Evolutionary conservation across 2,888 invertebrate genomes (phyloP).

Genomic region (Copidosoma aretas): DNA sequence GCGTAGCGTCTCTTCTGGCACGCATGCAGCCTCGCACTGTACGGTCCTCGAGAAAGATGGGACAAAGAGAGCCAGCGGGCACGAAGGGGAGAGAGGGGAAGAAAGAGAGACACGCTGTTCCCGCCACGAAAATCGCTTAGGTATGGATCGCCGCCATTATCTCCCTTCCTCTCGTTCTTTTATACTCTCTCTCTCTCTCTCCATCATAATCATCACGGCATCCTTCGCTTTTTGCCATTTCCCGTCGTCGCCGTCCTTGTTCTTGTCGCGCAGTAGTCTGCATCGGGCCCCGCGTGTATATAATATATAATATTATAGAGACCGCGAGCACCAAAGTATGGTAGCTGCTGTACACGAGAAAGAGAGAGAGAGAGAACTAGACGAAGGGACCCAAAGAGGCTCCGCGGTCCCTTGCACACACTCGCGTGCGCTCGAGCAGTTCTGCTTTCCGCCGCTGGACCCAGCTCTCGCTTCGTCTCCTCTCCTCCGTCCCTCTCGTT

Average conservation of each 20-base stretch:
- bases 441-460: too few relatives aligned
- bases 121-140: conserved; percentile 60
- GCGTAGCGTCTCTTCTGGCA: too few relatives aligned
- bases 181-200: conserved; percentile 1
- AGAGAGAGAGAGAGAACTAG: background rate
- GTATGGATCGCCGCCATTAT: conserved; percentile 61
- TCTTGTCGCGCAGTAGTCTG: background rate
- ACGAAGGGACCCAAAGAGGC: conserved; percentile 1
- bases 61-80: conserved; percentile 5
- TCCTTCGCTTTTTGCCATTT: conserved; percentile 32
- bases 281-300: background rate
- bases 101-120: conserved; percentile 52
- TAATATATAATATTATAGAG: too few relatives aligned
- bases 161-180: conserved; percentile 42
- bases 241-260: conserved; percentile 17
- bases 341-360: conserved; percentile 1
- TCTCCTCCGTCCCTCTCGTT: background rate
- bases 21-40: too few relatives aligned
- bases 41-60: background rate
- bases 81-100: conserved; percentile 17
- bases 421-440: conserved; percentile 13
- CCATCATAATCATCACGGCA: conserved; percentile 27
- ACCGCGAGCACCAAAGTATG: too few relatives aligned
- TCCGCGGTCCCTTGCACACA: background rate
- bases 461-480: background rate